Percentiles rank a stretch among this genome's conserved stretches.
These are phyloP conservation scores for Chelonia mydas DNA, from an alignment of 2,797 vertebrate species.

Conservation along the genomic window DNA sequence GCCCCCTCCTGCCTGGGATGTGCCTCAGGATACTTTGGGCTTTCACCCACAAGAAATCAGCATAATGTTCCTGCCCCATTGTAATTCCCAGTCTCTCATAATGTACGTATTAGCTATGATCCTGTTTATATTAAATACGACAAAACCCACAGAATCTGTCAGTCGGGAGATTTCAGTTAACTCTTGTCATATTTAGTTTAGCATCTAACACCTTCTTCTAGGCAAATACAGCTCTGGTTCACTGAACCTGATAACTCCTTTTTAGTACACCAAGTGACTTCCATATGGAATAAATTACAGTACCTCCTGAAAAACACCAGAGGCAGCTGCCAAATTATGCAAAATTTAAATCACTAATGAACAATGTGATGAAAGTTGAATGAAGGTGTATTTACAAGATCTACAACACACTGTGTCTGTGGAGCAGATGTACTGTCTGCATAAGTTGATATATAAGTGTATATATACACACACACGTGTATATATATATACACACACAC, in stretches of 20 bases:
- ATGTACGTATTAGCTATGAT: constrained; percentile 38
- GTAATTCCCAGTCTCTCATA: not conserved
- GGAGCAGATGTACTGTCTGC: constrained; percentile 69
- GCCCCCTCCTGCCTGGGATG: not conserved
- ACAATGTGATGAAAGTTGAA: constrained; percentile 62
- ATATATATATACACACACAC: not conserved
- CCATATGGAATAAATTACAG: constrained; percentile 61
- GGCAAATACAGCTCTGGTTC: constrained; percentile 64
- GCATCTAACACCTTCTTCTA: constrained; percentile 74
- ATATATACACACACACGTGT: not conserved
- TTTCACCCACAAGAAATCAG: not conserved
- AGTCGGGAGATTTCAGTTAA: constrained; percentile 61
- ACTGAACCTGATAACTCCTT: constrained; percentile 34
- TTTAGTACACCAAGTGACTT: constrained; percentile 50
- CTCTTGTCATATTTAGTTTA: constrained; percentile 72
- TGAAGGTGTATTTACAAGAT: constrained; percentile 58
- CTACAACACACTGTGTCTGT: constrained; percentile 1
- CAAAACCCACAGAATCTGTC: constrained; percentile 57
- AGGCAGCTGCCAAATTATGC: constrained; percentile 68
- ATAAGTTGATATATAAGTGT: not conserved
- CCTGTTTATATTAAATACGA: constrained; percentile 50
- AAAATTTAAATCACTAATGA: constrained; percentile 57
- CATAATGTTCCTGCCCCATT: not conserved
- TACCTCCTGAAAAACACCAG: constrained; percentile 57
- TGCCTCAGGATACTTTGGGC: not conserved